Evolutionary conservation across 2,113 vertebrate species (phyloP).

Genomic region (Tapirus terrestris): DNA sequence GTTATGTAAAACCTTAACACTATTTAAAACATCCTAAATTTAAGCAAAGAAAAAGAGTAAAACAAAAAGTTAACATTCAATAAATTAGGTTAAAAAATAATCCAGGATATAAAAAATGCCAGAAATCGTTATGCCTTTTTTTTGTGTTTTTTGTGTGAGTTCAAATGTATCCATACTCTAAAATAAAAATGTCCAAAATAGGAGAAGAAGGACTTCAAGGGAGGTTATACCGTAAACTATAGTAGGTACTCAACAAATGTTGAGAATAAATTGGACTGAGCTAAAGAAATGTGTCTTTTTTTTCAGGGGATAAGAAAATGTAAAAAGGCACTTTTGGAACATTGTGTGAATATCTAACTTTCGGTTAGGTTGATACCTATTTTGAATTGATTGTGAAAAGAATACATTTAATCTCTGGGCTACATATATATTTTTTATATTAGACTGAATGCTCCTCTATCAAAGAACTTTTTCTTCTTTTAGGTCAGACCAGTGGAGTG

Average conservation of each 20-base stretch:
- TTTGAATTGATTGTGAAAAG: constrained; percentile 16
- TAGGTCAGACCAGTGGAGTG: not conserved
- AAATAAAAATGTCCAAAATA: constrained; percentile 52
- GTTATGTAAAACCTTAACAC: constrained; percentile 39
- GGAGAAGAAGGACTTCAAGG: not conserved
- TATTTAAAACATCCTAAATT: constrained; percentile 44
- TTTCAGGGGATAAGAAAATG: not conserved
- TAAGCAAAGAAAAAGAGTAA: constrained; percentile 43
- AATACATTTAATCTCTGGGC: not conserved
- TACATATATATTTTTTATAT: not conserved
- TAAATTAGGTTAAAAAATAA: constrained; percentile 49
- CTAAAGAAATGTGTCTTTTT: constrained; percentile 25
- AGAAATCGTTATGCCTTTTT: not conserved
- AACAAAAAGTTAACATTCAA: constrained; percentile 42
- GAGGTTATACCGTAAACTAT: not conserved
- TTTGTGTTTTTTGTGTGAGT: not conserved
- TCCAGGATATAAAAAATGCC: not conserved
- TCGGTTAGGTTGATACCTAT: not conserved
- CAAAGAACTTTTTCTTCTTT: not conserved
- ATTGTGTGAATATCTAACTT: not conserved
- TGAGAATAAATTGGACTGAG: not conserved
- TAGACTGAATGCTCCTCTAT: not conserved
- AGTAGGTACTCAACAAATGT: not conserved
- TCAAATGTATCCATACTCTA: constrained; percentile 28
- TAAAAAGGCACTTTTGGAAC: constrained; percentile 37